Conservation (phyloP, 23 tunicate genomes). For the Diplosoma virens region DNA sequence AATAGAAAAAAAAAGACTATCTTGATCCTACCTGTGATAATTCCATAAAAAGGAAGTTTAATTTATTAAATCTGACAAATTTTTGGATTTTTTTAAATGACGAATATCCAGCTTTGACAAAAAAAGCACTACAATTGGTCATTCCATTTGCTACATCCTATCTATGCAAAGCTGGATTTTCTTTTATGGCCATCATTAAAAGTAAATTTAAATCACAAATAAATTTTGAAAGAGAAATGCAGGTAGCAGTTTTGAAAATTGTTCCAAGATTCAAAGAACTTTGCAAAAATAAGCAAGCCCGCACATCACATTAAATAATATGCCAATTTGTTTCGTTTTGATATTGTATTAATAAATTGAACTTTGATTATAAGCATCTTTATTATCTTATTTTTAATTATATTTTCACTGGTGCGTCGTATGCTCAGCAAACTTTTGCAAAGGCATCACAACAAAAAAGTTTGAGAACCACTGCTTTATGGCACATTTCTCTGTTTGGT, state of each 20-base stretch:
- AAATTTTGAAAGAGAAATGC: conserved; percentile 32
- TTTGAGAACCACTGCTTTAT: too few relatives aligned
- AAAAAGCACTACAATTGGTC: conserved; percentile 23
- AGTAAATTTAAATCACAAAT: conserved; percentile 25
- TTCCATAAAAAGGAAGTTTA: conserved; percentile 35
- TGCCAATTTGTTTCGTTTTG: too few relatives aligned
- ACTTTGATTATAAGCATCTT: too few relatives aligned
- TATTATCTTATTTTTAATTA: too few relatives aligned
- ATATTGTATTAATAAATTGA: too few relatives aligned
- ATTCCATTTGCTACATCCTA: conserved; percentile 29
- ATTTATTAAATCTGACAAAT: conserved; percentile 26
- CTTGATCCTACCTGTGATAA: conserved; percentile 34
- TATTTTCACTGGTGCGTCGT: too few relatives aligned
- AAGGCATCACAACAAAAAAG: too few relatives aligned
- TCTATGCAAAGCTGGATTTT: conserved; percentile 25
- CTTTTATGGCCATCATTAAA: conserved; percentile 27
- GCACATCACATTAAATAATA: conserved; percentile 12
- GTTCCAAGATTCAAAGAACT: conserved; percentile 23
- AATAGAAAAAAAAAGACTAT: conserved; percentile 26
- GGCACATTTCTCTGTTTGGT: too few relatives aligned
- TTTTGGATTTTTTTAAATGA: too few relatives aligned
- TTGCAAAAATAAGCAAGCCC: conserved; percentile 23
- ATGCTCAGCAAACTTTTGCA: too few relatives aligned
- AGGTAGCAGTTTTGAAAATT: conserved; percentile 33
- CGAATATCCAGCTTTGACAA: too few relatives aligned